These are phyloP conservation scores for Mobula birostris DNA, from an alignment of 2,113 vertebrate genomes.

Conservation along the genomic window DNA sequence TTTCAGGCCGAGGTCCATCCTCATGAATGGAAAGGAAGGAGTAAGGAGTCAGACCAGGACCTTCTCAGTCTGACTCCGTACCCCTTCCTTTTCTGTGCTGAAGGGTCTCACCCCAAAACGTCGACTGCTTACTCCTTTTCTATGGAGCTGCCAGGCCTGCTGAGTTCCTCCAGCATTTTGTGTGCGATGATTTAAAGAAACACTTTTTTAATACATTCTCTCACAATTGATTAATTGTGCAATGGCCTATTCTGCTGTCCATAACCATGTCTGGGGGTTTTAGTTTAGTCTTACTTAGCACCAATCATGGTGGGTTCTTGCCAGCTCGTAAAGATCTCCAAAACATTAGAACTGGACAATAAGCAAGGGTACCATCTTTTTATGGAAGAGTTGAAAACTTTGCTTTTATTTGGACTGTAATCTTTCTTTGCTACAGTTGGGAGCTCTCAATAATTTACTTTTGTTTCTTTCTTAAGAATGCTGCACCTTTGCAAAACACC, in stretches of 20 bases:
- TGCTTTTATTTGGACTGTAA: neutral
- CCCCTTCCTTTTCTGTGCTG: too few relatives aligned
- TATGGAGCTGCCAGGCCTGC: too few relatives aligned
- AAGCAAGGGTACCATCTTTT: neutral
- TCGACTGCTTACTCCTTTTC: too few relatives aligned
- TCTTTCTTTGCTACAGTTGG: neutral
- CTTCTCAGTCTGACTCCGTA: too few relatives aligned
- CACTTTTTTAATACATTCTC: neutral
- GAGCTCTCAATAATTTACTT: neutral
- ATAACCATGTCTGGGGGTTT: neutral
- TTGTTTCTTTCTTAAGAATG: too few relatives aligned
- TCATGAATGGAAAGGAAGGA: too few relatives aligned
- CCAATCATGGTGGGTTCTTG: neutral
- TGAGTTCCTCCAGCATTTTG: too few relatives aligned
- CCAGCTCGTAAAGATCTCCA: neutral
- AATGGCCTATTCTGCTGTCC: neutral
- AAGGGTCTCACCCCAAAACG: too few relatives aligned
- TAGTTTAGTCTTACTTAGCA: too few relatives aligned
- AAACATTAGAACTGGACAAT: neutral
- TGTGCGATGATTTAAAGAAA: neutral
- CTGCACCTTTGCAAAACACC: neutral
- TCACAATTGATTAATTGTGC: too few relatives aligned
- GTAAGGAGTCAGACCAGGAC: too few relatives aligned
- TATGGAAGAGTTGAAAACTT: neutral
- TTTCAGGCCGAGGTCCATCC: too few relatives aligned